Evolutionary conservation across 2,113 vertebrate genomes (phyloP), one percentile per base, ranked within the genome.

Genomic region (Microcebus tavaratra): DNA sequence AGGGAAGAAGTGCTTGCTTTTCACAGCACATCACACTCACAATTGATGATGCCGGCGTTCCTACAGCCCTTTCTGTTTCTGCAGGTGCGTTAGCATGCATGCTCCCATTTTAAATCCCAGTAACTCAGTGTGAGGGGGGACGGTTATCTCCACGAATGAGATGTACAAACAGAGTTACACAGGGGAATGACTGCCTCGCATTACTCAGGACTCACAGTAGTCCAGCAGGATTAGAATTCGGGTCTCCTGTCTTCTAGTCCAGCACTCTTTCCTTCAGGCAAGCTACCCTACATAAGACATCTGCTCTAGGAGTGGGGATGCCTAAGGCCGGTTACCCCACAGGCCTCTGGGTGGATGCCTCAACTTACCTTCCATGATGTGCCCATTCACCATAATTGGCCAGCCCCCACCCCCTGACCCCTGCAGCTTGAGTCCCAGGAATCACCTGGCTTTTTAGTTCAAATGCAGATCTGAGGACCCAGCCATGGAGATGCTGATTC

Each of bases 1-100:
- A 25, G 42, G 34, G 67, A 81, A 81, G 67, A 86, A 65, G 78
- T 73, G 23, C 59, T 83, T 96, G 53, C 76, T 88, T 95, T 88
- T 53, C 53, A 57, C 20, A 83, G 50, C 34, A 63, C 36, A 57
- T 17, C 84, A 90, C 42, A 25, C 29, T 67, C 25, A 39, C 36
- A 88, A 15, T 8, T 15, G 9, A 18, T 0, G 0, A 84, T 14
- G 63, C 11, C 31, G 15, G 36, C 0, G 0, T 68, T 80, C 11
- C 39, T 39, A 20, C 0, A 21, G 84, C 20, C 39, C 81, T 75
- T 92, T 4, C 2, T 76, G 20, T 70, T 93, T 89, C n/a, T 72
- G 55, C 86, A 86, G 61, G 50, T n/a, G 11, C 6, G 45, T 80
- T 68, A 84, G 50, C 39, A 36, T 76, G 53, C 36, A 20, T 27